Conservation (phyloP, 2,797 vertebrate genomes). For the Eulemur mongoz region DNA sequence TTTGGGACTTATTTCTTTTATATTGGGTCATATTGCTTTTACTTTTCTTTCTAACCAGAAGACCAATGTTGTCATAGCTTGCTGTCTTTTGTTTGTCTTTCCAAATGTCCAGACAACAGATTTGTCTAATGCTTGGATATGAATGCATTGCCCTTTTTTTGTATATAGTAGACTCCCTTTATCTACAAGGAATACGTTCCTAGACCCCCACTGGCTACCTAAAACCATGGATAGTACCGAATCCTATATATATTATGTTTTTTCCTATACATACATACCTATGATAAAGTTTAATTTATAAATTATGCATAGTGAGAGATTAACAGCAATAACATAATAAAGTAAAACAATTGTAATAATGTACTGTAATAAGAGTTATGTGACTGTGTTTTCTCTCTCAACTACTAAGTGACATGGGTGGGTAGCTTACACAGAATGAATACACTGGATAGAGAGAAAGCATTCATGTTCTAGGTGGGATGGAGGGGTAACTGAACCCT, state of each 20-base stretch:
- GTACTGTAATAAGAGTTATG: too few relatives aligned
- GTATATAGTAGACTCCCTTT: not conserved
- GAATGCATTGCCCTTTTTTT: not conserved
- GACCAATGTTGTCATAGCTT: not conserved
- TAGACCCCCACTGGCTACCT: not conserved
- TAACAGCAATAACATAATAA: not conserved
- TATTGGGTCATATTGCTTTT: not conserved
- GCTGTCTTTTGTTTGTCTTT: not conserved
- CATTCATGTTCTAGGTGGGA: not conserved
- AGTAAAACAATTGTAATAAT: not conserved
- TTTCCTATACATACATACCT: not conserved
- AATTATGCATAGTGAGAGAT: not conserved
- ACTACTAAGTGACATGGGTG: not conserved
- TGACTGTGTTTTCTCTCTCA: not conserved
- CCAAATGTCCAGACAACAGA: not conserved
- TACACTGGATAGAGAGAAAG: not conserved
- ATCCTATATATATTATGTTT: not conserved
- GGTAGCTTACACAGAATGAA: not conserved
- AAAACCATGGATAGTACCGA: not conserved
- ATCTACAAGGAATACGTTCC: not conserved
- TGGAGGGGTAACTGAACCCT: not conserved
- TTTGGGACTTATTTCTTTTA: not conserved
- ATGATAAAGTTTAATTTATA: not conserved
- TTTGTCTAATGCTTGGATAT: not conserved
- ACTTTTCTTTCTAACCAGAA: not conserved